A percentile compares a stretch with the other conserved stretches of the same genome.
These are phyloP conservation scores for Drosophila leontia DNA, from an alignment of 1,140 invertebrate genomes.

Conservation along the genomic window DNA sequence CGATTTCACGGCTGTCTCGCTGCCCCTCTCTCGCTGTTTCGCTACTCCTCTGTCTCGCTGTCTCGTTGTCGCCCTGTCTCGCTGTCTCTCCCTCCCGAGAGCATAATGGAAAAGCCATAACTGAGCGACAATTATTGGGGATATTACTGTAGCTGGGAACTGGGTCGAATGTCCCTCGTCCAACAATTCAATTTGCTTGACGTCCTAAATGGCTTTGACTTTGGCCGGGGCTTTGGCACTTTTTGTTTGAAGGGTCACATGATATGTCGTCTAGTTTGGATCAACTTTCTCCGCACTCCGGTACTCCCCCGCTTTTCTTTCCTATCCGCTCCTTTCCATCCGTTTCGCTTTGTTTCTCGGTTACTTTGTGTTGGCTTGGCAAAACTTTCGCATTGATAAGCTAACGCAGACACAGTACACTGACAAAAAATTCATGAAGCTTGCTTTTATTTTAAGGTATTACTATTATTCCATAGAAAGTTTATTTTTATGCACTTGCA, in stretches of 20 bases:
- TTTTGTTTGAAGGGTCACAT: constrained; percentile 60
- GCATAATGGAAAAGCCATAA: constrained; percentile 30
- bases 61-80: neutral
- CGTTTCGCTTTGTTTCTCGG: constrained; percentile 37
- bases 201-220: constrained; percentile 61
- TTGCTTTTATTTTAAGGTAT: neutral
- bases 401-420: constrained; percentile 1
- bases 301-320: neutral
- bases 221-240: constrained; percentile 27
- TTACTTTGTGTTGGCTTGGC: constrained; percentile 50
- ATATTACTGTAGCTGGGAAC: constrained; percentile 42
- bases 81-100: neutral
- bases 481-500: no score
- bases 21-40: neutral
- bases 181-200: constrained; percentile 62
- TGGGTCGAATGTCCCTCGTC: constrained; percentile 33
- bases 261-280: constrained; percentile 59
- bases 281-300: constrained; percentile 39
- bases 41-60: neutral
- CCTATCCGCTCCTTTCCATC: neutral
- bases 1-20: constrained; percentile 43
- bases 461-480: no score
- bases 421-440: neutral
- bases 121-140: constrained; percentile 55
- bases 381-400: constrained; percentile 64